A percentile compares a stretch with the other conserved stretches of the same genome.
phyloP scores from a whole-genome alignment of 2,888 invertebrate species.

The Teleogryllus oceanicus region DNA sequence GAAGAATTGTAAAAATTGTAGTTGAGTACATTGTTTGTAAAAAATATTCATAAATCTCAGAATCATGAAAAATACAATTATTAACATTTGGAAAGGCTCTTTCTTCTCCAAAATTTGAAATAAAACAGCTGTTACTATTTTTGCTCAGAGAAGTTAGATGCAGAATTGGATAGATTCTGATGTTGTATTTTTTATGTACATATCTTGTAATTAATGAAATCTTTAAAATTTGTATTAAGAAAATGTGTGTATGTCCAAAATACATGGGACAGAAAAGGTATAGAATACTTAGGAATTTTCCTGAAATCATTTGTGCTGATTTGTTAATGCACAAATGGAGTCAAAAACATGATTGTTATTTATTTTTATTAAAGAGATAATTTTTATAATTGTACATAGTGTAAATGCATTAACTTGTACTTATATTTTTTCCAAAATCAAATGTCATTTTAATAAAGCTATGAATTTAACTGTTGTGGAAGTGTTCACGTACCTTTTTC shows the following conservation, averaged over 20 bases:
- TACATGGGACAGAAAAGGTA: background rate
- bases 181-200: background rate
- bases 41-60: too few relatives aligned
- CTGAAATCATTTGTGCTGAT: background rate
- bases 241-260: background rate
- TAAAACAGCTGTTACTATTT: too few relatives aligned
- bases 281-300: background rate
- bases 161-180: too few relatives aligned
- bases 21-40: background rate
- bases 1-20: background rate
- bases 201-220: background rate
- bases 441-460: constrained; percentile 6
- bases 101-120: too few relatives aligned
- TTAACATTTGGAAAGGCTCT: too few relatives aligned
- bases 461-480: background rate
- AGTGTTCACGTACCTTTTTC: too few relatives aligned
- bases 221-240: background rate
- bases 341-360: background rate
- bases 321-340: background rate
- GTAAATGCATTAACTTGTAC: constrained; percentile 9
- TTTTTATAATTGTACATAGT: constrained; percentile 2
- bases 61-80: too few relatives aligned
- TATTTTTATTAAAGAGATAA: background rate
- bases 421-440: background rate
- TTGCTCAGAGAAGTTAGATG: too few relatives aligned